phyloP scores from a whole-genome alignment of 1,140 invertebrate genomes.

The Trichonephila inaurata region DNA sequence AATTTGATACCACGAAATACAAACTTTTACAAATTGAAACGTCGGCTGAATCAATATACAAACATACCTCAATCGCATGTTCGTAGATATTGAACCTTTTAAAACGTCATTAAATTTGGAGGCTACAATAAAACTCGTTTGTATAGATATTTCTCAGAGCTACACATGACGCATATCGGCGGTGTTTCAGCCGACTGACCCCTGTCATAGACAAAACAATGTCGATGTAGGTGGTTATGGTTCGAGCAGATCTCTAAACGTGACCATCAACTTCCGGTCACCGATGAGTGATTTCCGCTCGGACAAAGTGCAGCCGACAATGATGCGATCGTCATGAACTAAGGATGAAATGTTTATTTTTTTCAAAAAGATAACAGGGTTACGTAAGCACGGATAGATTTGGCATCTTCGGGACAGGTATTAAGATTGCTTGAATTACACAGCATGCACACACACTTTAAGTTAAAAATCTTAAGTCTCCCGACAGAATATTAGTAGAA shows the following conservation, averaged over 20 bases:
- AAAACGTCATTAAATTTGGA: neutral
- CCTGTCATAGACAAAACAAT: neutral
- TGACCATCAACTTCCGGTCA: constrained; percentile 7
- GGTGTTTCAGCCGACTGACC: neutral
- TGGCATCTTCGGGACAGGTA: too few species aligned
- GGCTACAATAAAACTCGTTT: neutral
- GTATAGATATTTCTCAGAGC: neutral
- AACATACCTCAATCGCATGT: neutral
- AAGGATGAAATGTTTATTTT: neutral
- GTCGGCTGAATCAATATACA: neutral
- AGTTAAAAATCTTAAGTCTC: too few species aligned
- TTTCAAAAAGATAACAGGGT: too few species aligned
- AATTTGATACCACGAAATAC: neutral
- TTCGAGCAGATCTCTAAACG: neutral
- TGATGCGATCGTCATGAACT: constrained; percentile 12
- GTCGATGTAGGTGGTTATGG: neutral
- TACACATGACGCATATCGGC: neutral
- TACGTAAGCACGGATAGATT: too few species aligned
- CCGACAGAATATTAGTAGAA: too few species aligned
- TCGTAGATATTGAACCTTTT: constrained; percentile 5
- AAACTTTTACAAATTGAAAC: neutral
- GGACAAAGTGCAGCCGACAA: neutral
- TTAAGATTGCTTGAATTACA: too few species aligned
- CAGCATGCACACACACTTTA: too few species aligned
- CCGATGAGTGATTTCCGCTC: neutral